Evolutionary conservation across 2,888 invertebrate species (phyloP), one percentile per base, ranked within the genome.

Genomic region (Bombylius major): DNA sequence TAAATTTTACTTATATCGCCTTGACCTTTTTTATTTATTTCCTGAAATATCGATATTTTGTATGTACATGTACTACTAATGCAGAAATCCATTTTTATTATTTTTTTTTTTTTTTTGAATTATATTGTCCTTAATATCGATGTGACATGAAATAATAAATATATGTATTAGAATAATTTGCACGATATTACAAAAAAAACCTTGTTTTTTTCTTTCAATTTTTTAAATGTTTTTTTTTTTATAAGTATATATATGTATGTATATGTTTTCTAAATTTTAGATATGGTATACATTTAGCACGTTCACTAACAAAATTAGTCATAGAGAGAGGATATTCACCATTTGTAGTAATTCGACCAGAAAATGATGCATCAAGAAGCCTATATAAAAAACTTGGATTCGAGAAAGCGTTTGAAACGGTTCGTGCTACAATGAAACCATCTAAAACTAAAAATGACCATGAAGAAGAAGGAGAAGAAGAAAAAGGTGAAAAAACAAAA

Each of bases 301-400:
- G 82, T 66, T 79, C 79, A 59, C 77, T 84, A 60, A 83, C 84
- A 56, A 77, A 79, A 65, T 79, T 80, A 64, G 84, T 86, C 50
- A 80, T 82, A 48, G 81, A 82, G 54, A 79, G 86, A 55, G 86
- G 89, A 61, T 90, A 90, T 75, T 81, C 83, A 66, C 89, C 90
- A 57, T 90, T 89, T 75, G 90, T 90, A 62, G 88, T 90, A 66
- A 90, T 90, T 76, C 79, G 84, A 71, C 89, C 89, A 59, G 89
- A 89, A 74, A 90, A 90, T 73, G 87, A 88, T 73, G 89, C 90
- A 61, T 89, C 89, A 62, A 84, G 87, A 68, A 85, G 84, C 66
- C 80, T 90, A 56, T 90, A 90, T 76, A 83, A 80, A 64, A 90
- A 90, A 72, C 79, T 90, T 67, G 89, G 89, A 67, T 90, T 89